These are phyloP conservation scores for Nothoprocta perdicaria DNA, from an alignment of 2,113 vertebrate species.

Conservation along the genomic window DNA sequence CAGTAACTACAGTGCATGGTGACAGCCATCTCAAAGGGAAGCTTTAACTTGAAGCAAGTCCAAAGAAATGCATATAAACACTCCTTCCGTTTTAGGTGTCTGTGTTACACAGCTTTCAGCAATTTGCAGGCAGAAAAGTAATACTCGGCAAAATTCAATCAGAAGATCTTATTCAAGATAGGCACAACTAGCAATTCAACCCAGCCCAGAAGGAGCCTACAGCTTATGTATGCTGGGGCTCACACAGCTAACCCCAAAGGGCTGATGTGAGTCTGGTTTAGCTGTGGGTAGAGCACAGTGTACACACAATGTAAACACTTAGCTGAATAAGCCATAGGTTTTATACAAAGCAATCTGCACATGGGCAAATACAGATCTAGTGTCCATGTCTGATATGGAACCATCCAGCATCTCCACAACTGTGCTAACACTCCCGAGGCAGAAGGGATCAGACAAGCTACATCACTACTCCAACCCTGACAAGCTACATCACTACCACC, in stretches of 20 bases:
- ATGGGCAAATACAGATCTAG: accelerated
- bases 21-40: background rate
- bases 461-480: background rate
- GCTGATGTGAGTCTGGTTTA: background rate
- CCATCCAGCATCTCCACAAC: background rate
- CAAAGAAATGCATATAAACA: background rate
- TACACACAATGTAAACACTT: accelerated
- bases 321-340: background rate
- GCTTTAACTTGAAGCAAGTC: background rate
- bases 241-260: background rate
- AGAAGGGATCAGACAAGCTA: background rate
- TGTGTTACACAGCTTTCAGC: background rate
- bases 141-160: background rate
- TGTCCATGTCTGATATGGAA: too few relatives aligned
- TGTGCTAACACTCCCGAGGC: accelerated
- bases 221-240: background rate
- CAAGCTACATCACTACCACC: too few relatives aligned
- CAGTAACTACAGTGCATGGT: accelerated
- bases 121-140: background rate
- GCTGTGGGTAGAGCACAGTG: accelerated
- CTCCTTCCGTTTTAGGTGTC: background rate
- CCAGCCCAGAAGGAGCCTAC: background rate
- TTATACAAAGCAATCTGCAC: too few relatives aligned
- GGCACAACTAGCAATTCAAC: background rate
- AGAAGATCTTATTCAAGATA: background rate